A percentile compares a stretch with the other conserved stretches of the same genome.
Evolutionary conservation across 2,888 invertebrate species (phyloP).

Genomic region (Dioctria rufipes): DNA sequence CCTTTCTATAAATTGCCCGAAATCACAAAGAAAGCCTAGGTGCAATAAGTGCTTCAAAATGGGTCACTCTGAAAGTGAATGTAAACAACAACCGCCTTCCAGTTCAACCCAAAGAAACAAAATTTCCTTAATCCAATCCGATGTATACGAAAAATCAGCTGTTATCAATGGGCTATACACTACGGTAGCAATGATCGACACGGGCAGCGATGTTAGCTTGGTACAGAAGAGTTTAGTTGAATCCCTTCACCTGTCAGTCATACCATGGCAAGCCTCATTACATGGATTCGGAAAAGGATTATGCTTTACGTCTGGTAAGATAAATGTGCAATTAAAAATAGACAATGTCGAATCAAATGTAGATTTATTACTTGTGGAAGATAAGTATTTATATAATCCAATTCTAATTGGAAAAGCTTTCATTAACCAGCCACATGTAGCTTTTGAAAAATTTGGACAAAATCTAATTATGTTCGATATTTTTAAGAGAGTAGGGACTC

Average conservation of each 20-base stretch:
- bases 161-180: not conserved
- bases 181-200: not conserved
- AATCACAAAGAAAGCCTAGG: not conserved
- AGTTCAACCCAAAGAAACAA: not conserved
- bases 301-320: not conserved
- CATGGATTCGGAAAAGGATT: not conserved
- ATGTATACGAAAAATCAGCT: not conserved
- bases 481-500: not conserved
- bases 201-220: not conserved
- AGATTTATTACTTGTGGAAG: not conserved
- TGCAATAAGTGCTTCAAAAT: not conserved
- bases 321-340: not conserved
- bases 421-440: not conserved
- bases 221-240: not conserved
- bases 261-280: not conserved
- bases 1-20: not conserved
- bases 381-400: not conserved
- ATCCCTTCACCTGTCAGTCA: not conserved
- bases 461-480: not conserved
- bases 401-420: not conserved
- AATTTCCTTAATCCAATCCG: not conserved
- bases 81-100: not conserved
- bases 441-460: not conserved
- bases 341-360: not conserved
- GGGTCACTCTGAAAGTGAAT: not conserved